Evolutionary conservation across 2,888 invertebrate genomes (phyloP), one percentile per base, ranked within the genome.

Genomic region (Odontothrips loti): DNA sequence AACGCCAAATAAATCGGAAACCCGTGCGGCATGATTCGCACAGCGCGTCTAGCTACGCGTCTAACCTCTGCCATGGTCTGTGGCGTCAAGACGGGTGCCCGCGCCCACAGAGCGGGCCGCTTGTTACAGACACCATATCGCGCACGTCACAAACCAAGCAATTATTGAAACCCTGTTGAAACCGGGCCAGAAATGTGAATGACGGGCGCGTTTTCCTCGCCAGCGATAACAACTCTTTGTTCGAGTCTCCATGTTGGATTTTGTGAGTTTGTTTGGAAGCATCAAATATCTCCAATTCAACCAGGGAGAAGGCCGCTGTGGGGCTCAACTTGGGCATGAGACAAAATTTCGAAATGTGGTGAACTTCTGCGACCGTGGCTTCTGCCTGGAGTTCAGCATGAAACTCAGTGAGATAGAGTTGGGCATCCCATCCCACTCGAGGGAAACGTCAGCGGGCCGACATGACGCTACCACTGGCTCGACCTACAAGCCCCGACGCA

Each of bases 401-500:
- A 4, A 43, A 43, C 34, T 6, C 34, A 43, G 34, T 6, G 34
- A 43, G 34, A 2, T 43, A 6, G 34, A 43, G 34, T 43, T 43
- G 34, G 34, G 20, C 58, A 58, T 6, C 58, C 58, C 58, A 79
- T 79, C 68, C 81, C 79, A 82, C 82, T 81, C 82, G 82, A 82
- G 82, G 82, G 82, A 83, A 83, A 84, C 83, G 83, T 83, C 84
- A 83, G 83, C 58, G 51, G 82, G 80, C 81, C 83, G 83, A 83
- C 83, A 84, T 84, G 84, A 84, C 84, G 84, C 84, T 83, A 83
- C 82, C 82, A 83, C 82, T 82, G 82, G 82, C 82, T 81, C 81
- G 27, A 75, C 68, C 68, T 75, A 23, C 68, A 75, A 75, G 68
- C 68, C 68, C 23, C 68, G 27, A 75, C 68, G 68, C 68, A 75